Evolutionary conservation across 2,888 invertebrate genomes (phyloP).

Genomic region (Agrochola circellaris): DNA sequence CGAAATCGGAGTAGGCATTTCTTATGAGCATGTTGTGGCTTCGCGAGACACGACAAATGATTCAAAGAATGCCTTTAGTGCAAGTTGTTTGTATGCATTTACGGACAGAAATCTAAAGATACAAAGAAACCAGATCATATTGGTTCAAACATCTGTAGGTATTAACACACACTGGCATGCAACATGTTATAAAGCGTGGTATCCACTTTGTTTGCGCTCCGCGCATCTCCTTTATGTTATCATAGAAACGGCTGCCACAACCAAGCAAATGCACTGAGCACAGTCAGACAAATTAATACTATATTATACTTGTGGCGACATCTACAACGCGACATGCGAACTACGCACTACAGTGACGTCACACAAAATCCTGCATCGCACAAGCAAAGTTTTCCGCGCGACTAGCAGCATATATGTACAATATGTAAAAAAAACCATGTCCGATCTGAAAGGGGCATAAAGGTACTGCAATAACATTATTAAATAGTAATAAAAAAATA

Average conservation of each 20-base stretch:
- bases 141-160: background rate
- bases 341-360: background rate
- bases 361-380: background rate
- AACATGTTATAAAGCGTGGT: background rate
- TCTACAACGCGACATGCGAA: background rate
- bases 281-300: background rate
- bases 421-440: too few relatives aligned
- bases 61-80: slow-evolving; percentile 23
- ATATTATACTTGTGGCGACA: background rate
- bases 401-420: too few relatives aligned
- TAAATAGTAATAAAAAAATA: too few relatives aligned
- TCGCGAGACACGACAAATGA: background rate
- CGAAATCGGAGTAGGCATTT: slow-evolving; percentile 34
- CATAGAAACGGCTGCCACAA: background rate
- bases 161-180: background rate
- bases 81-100: slow-evolving; percentile 1
- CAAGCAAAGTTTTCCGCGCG: background rate
- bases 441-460: too few relatives aligned
- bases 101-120: background rate
- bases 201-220: background rate
- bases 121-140: background rate
- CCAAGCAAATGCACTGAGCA: background rate
- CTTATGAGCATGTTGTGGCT: slow-evolving; percentile 41
- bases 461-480: too few relatives aligned
- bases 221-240: background rate